Evolutionary conservation across 2,888 invertebrate species (phyloP).

Genomic region (Allophyes oxyacanthae): DNA sequence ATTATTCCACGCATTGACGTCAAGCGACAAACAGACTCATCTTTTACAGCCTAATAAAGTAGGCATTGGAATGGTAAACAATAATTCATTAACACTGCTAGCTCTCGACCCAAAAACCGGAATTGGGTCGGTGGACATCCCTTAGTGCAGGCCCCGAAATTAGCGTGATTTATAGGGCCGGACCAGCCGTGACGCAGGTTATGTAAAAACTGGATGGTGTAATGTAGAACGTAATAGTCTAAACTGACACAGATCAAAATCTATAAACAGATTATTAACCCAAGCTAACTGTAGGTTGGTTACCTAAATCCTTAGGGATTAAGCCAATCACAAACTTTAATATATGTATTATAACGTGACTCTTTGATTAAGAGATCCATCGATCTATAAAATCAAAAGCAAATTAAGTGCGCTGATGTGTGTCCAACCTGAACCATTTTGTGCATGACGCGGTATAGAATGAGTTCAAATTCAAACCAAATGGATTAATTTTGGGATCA

Average conservation of each 20-base stretch:
- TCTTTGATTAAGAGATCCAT: no score
- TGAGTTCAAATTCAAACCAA: no score
- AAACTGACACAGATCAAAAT: neutral
- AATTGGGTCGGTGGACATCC: constrained; percentile 68
- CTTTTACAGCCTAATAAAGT: constrained; percentile 73
- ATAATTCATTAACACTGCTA: constrained; percentile 78
- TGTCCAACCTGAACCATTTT: no score
- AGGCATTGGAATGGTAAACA: constrained; percentile 75
- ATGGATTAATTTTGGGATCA: no score
- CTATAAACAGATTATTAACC: no score
- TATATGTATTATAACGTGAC: no score
- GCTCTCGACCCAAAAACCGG: constrained; percentile 76
- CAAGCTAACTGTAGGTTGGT: no score
- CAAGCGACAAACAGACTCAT: constrained; percentile 57
- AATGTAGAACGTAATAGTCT: constrained; percentile 25
- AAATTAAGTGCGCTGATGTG: no score
- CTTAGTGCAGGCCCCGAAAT: constrained; percentile 60
- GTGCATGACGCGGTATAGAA: no score
- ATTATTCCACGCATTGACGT: constrained; percentile 38
- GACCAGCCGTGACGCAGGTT: constrained; percentile 25
- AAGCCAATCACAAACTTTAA: no score
- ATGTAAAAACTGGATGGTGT: constrained; percentile 36
- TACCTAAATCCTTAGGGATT: no score
- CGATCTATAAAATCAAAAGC: no score
- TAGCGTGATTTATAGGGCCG: constrained; percentile 58